Percentiles rank a stretch among this genome's conserved stretches.
Evolutionary conservation across 2,888 invertebrate species (phyloP).

Genomic region (Chaitophorus viminalis): DNA sequence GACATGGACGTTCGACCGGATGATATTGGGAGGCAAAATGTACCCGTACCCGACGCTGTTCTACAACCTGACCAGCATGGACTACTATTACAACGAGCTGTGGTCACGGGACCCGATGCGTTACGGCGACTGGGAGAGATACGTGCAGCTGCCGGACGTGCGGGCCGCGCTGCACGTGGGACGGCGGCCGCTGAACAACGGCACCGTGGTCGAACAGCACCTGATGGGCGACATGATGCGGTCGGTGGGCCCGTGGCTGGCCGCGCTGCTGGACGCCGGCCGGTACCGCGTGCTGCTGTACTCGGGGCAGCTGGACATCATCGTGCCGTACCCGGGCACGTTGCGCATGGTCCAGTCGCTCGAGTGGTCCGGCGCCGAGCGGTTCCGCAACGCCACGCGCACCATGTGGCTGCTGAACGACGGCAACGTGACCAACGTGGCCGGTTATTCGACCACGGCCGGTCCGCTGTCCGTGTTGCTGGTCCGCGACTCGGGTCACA

Average conservation of each 20-base stretch:
- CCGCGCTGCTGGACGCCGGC: constrained; percentile 27
- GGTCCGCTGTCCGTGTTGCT: constrained; percentile 27
- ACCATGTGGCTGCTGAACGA: constrained; percentile 39
- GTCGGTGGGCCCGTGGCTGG: constrained; percentile 76
- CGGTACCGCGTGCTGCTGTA: constrained; percentile 57
- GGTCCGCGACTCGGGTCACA: constrained; percentile 27
- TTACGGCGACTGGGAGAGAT: constrained; percentile 65
- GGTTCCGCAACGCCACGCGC: constrained; percentile 36
- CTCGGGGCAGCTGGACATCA: constrained; percentile 91
- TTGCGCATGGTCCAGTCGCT: constrained; percentile 23
- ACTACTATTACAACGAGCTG: constrained; percentile 76
- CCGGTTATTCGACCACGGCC: constrained; percentile 53
- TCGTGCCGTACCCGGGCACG: constrained; percentile 78
- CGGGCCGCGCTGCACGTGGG: constrained; percentile 87
- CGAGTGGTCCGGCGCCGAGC: constrained; percentile 34
- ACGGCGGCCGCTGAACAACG: constrained; percentile 76
- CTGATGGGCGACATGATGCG: constrained; percentile 83
- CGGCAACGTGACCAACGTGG: constrained; percentile 32
- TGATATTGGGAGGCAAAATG: constrained; percentile 71
- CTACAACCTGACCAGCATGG: constrained; percentile 79
- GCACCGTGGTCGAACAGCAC: constrained; percentile 67
- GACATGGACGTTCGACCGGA: constrained; percentile 78
- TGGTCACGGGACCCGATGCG: constrained; percentile 63
- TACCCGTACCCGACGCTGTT: constrained; percentile 71
- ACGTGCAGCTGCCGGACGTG: constrained; percentile 69